Base-by-base conservation (phyloP, 2,888 invertebrate species). In the Eupithecia insigniata region DNA sequence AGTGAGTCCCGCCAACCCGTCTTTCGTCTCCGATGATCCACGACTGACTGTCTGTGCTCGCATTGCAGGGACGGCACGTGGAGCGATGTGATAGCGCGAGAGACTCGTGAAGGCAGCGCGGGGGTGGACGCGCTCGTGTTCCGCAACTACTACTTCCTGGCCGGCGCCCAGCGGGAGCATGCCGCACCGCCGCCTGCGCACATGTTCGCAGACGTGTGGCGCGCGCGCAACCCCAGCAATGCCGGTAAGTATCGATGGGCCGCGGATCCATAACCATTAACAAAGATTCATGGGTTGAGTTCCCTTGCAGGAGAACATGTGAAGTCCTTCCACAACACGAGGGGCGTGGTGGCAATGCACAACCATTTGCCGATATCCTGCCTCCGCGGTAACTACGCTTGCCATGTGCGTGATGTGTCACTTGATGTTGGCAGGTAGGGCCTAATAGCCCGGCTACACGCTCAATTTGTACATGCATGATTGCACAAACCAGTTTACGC, bases 281-380 rank as follows among this genome's bases (percentile, higher is more conserved):
- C 30, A 4, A 30, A 30, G 2, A 5, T 60, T 30, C 16, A 60
- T 30, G 18, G 4, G 26, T 5, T 16, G 26, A 5, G 2, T 39
- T 39, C 14, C 0, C 22, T 36, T 14, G 5, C 75, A 78, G 78
- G 75, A 43, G 39, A 16, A 1, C 61, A 51, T 30, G 66, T 75
- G 12, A 78, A 78, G 61, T 76, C 78, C 10, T 76, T 78, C 39
- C 55, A 74, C 71, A 78, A 76, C 66, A 71, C 74, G 14, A 66
- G 74, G 1, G 67, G 73, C 16, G 74, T 75, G 61, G 71, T 62
- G 8, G 58, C 76, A 2, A 74, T 76, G 72, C 78, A 78, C 71
- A 78, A 78, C 66, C 78, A 78, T 65, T 12, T 39, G 14, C 78
- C 78, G 30, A 39, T 78, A 18, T 10, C 60, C 1, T 76, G 78